These are phyloP conservation scores for Anarhynchus alexandrinus DNA, from an alignment of 2,113 vertebrate species.

Conservation along the genomic window DNA sequence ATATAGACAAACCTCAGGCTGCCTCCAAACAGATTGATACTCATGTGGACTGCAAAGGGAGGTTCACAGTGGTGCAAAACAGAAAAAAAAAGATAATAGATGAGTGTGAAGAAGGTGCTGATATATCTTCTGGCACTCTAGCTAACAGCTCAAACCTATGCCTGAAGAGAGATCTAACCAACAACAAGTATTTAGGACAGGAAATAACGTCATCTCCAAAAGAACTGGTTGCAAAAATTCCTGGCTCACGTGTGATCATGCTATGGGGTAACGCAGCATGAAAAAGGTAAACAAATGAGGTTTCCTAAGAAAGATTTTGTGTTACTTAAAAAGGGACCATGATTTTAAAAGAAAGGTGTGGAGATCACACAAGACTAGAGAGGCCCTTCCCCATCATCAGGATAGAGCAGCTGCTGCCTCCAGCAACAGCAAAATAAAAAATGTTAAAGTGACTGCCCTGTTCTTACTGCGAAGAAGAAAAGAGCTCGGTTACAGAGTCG, in stretches of 20 bases:
- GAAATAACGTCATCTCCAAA: background rate
- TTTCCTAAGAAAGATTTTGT: background rate
- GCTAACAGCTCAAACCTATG: background rate
- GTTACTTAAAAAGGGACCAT: background rate
- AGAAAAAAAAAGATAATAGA: background rate
- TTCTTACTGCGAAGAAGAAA: background rate
- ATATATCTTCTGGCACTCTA: background rate
- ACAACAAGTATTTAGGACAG: background rate
- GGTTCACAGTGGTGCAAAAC: background rate
- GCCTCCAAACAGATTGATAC: background rate
- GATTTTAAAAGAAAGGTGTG: background rate
- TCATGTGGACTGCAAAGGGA: background rate
- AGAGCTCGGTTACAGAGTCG: fast-evolving
- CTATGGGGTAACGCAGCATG: background rate
- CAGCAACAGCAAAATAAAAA: background rate
- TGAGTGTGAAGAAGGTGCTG: background rate
- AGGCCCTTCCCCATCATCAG: background rate
- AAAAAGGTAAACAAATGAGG: background rate
- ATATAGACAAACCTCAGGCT: background rate
- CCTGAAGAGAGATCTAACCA: background rate
- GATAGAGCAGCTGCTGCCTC: background rate
- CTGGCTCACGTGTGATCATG: background rate
- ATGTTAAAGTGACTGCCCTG: fast-evolving
- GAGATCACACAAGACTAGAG: background rate
- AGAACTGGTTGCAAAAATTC: background rate